Conservation (phyloP, 1,140 invertebrate genomes). For the Coenobita brevimanus region DNA sequence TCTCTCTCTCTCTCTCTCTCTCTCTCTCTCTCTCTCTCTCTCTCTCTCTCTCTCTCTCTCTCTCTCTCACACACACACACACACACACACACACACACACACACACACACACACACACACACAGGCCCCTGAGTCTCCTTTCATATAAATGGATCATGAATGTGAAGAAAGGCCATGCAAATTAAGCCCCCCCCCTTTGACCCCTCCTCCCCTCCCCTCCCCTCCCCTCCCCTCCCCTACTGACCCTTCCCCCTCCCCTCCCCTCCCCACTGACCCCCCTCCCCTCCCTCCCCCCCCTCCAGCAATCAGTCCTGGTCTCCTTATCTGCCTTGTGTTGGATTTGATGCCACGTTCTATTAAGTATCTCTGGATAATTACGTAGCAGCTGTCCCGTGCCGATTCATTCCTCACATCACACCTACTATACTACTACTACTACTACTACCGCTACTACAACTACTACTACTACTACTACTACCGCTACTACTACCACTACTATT, state of each 20-base stretch:
- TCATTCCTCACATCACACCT: not conserved
- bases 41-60: not conserved
- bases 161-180: slow-evolving; percentile 61
- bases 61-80: too few species aligned
- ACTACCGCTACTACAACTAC: not conserved
- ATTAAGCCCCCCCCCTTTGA: not conserved
- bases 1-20: not conserved
- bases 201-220: not conserved
- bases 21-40: not conserved
- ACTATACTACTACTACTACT: not conserved
- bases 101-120: not conserved
- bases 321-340: too few species aligned
- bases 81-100: too few species aligned
- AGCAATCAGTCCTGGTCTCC: not conserved
- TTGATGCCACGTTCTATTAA: too few species aligned
- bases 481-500: slow-evolving; percentile 4
- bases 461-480: slow-evolving; percentile 4
- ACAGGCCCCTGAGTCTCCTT: not conserved
- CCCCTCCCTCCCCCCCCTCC: not conserved
- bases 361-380: too few species aligned
- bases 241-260: not conserved
- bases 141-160: slow-evolving; percentile 62
- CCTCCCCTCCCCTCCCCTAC: not conserved
- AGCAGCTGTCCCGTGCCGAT: too few species aligned
- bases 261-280: not conserved